Evolutionary conservation across 2,113 vertebrate genomes (phyloP), one percentile per base, ranked within the genome.

Genomic region (Pelecanoides urinatrix): DNA sequence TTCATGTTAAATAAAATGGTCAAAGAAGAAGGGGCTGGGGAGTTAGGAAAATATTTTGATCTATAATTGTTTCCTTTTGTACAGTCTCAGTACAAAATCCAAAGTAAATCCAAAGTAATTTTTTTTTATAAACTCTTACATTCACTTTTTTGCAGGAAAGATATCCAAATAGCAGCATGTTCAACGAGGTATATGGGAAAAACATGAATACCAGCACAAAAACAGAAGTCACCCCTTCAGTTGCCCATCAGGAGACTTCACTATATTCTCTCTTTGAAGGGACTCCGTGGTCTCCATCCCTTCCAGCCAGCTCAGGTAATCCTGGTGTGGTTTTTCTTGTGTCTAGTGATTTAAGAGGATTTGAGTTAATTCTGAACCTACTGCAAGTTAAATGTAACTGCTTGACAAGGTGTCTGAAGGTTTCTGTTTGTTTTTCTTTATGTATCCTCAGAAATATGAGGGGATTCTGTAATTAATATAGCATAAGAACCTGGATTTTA

Each of bases 231-330:
- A 98, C 97, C 94, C 96, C 98, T 68, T 96, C 98, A 20, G 96
- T 98, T 97, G 97, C 99, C 81, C 99, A 99, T 95, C 99, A 99
- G 97, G 99, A 99, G 98, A 99, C 99, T 53, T 99, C 99, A 27
- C 98, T 99, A 6, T 99, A 99, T 96, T 99, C 99, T 38, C 98
- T 99, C 76, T 99, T 99, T 94, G 99, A 99, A 97, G 99, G 99
- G 95, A 99, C 99, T 30, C 99, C 99, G 0, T 99, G 99, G 99
- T 99, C 99, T 78, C 99, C 99, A 50, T 99, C 99, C 65, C 99
- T 99, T 93, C 99, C 99, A 77, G 99, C 99, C 97, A 99, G 99
- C 98, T 99, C 99, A 98, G 99, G 99, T 99, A 98, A 95, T 82
- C 40, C 44, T 86, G 17, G 17, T 56, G 4, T 4, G 19, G 7